phyloP scores from a whole-genome alignment of 1,140 invertebrate species.

The Hypsibius dujardini region DNA sequence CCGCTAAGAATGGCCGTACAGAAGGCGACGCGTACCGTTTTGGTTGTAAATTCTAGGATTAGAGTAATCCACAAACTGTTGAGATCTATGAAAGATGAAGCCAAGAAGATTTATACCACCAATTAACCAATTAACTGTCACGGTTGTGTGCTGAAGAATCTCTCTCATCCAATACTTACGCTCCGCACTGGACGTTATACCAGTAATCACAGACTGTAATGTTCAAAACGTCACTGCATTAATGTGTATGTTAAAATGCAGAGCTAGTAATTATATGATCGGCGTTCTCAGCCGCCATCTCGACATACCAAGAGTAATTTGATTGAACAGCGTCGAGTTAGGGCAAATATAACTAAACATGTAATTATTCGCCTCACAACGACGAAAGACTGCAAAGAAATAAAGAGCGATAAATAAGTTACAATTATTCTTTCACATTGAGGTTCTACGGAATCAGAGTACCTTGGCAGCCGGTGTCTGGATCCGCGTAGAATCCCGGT shows the following conservation, averaged over 20 bases:
- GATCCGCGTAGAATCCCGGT: slow-evolving; percentile 16
- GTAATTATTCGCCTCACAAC: not conserved
- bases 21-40: not conserved
- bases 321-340: not conserved
- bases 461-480: not conserved
- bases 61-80: slow-evolving; percentile 13
- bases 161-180: not conserved
- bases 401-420: not conserved
- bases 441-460: not conserved
- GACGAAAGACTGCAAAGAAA: not conserved
- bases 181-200: not conserved
- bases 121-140: no score
- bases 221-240: no score
- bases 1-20: not conserved
- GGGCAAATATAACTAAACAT: not conserved
- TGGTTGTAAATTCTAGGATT: slow-evolving; percentile 17
- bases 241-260: no score
- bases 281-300: no score
- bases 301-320: not conserved
- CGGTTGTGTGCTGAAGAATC: no score
- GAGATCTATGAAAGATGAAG: not conserved
- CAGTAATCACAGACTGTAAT: not conserved
- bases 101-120: no score
- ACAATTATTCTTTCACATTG: slow-evolving; percentile 2
- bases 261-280: no score